Evolutionary conservation across 2,113 vertebrate species (phyloP).

Genomic region (Colossoma macropomum): DNA sequence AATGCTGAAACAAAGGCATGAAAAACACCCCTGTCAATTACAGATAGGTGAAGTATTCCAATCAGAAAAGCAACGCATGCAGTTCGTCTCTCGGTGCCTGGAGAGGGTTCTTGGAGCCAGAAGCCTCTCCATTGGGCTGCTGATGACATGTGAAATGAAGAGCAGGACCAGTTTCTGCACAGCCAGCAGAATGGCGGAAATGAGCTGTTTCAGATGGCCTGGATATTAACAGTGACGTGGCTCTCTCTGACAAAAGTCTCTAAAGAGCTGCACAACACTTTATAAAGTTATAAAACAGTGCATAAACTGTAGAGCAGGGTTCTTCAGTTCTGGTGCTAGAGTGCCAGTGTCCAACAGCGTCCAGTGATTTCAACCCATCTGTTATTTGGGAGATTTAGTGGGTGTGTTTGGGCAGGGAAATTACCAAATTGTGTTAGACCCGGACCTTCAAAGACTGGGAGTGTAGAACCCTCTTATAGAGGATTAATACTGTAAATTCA

Average conservation of each 20-base stretch:
- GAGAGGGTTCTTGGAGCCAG: slow-evolving; percentile 3
- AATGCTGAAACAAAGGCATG: too few species aligned
- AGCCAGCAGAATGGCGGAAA: slow-evolving; percentile 55
- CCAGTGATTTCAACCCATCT: too few species aligned
- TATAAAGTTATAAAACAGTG: slow-evolving; percentile 6
- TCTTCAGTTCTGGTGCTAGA: too few species aligned
- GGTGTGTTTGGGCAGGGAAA: too few species aligned
- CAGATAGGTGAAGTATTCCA: slow-evolving; percentile 2
- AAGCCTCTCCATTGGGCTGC: slow-evolving; percentile 44
- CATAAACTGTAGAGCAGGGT: neutral
- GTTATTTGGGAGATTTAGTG: too few species aligned
- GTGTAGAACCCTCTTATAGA: too few species aligned
- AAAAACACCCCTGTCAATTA: neutral
- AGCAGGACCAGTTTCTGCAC: slow-evolving; percentile 48
- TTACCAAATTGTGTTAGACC: too few species aligned
- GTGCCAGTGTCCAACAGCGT: too few species aligned
- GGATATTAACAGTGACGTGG: slow-evolving; percentile 32
- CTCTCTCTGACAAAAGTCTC: slow-evolving; percentile 23
- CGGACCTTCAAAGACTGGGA: too few species aligned
- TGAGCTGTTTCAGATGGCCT: slow-evolving; percentile 54
- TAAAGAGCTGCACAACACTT: slow-evolving; percentile 5
- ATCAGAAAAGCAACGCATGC: neutral
- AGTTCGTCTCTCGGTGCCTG: neutral
- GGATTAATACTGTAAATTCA: too few species aligned
- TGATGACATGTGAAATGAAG: slow-evolving; percentile 53